A percentile compares a stretch with the other conserved stretches of the same genome.
Conservation (phyloP, 2,113 vertebrate genomes). For the Paedocypris sp. region DNA sequence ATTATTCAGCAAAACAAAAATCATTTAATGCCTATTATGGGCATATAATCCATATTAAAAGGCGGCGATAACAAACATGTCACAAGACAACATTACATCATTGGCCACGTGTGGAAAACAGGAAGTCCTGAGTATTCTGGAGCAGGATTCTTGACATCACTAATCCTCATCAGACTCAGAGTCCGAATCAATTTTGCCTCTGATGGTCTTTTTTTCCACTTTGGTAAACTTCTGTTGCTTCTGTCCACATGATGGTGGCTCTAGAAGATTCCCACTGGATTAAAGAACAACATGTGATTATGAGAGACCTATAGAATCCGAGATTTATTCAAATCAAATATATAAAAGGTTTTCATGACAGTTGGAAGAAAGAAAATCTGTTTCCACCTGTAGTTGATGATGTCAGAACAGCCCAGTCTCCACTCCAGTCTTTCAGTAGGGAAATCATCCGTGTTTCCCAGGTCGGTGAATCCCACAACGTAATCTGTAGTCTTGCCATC, state of each 20-base stretch:
- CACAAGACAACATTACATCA: too few relatives aligned
- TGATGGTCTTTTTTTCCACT: conserved; percentile 89
- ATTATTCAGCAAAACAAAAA: too few relatives aligned
- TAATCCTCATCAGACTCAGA: conserved; percentile 82
- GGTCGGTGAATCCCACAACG: conserved; percentile 82
- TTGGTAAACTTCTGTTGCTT: conserved; percentile 81
- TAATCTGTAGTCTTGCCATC: conserved; percentile 94
- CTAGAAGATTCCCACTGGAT: conserved; percentile 84
- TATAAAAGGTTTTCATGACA: not conserved
- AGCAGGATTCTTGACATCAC: conserved; percentile 30
- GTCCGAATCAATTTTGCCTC: conserved; percentile 83
- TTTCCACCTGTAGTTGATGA: conserved; percentile 86
- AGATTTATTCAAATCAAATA: not conserved
- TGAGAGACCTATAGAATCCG: not conserved
- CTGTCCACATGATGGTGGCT: conserved; percentile 73
- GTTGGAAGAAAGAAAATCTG: not conserved
- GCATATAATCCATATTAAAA: too few relatives aligned
- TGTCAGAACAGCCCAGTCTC: conserved; percentile 80
- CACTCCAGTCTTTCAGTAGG: conserved; percentile 88
- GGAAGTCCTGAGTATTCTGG: conserved; percentile 41
- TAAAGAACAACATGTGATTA: conserved; percentile 22
- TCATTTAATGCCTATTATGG: too few relatives aligned
- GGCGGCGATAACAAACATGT: too few relatives aligned
- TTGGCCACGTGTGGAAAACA: too few relatives aligned
- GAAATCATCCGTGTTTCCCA: conserved; percentile 94